Evolutionary conservation across 2,888 invertebrate species (phyloP), one percentile per base, ranked within the genome.

Genomic region (Drosophila koepferae): DNA sequence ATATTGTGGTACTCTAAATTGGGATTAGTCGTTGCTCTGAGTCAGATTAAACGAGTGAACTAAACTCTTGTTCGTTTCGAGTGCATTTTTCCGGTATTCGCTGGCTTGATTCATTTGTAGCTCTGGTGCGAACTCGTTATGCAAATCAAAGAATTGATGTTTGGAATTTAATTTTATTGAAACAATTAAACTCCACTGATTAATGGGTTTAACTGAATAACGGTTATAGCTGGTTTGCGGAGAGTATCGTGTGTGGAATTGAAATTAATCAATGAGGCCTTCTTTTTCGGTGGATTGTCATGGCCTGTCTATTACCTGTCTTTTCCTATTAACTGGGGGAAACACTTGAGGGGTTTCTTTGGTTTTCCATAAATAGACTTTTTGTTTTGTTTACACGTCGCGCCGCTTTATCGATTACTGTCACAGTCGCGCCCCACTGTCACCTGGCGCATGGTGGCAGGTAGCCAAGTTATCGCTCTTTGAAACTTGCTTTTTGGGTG

Each of bases 261-360:
- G 51, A 14, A 63, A 34, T 16, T 20, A 67, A 56, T 61, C 59
- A 34, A 20, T 10, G 31, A 43, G 10, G 48, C 28, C n/a, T 31
- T 20, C 20, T 41, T 55, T 55, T 28, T 3, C 6, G 8, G 18
- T 54, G 5, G 34, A 10, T 5, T 31, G 18, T 20, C 36, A 20
- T 23, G 46, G 46, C 28, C 51, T 72, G 58, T 62, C 49, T 34
- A 34, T 51, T 51, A 46, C 43, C 49, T 44, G 44, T 38, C 41
- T 34, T 36, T 20, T n/a, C 59, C 51, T 46, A 38, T 44, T 44
- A 44, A 63, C 41, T 63, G 44, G 36, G 40, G 40, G 18, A 16
- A 28, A 54, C 81, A 81, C 64, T 70, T 71, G 68, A 56, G 54
- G 58, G 83, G 84, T 72, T 89, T 83, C 87, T 63, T 38, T 40